Base-by-base conservation (phyloP, 2,797 vertebrate genomes). In the Gila robusta region DNA sequence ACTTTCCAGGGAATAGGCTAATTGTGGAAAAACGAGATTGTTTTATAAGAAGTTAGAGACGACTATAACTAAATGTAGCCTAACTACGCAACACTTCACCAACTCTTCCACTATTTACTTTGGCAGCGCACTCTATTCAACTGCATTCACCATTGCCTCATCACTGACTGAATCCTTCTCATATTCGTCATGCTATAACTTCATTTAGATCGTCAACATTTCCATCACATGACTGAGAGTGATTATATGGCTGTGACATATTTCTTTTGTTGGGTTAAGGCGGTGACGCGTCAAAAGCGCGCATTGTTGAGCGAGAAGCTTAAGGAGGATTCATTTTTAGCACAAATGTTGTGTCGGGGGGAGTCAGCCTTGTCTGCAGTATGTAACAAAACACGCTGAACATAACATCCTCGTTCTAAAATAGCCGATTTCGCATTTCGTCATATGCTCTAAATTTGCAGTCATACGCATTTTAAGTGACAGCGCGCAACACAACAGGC, bases 351-450 rank as follows among this genome's bases (percentile, higher is more conserved):
- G 91, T 93, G 91, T 90, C 84, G 90, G 86, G 44, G 47, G 77
- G 80, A 88, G 47, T 77, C 82, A 7, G 82, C 59, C 87, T 89
- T 73, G 79, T 86, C 87, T 82, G 87, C 71, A 66, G 87, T 79
- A 87, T 87, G 92, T 91, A 92, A 93, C 89, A 86, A 91, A 90
- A 89, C 79, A 85, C 87, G 54, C 76, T 73, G 56, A 12, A 66
- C 91, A 91, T 88, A 87, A 89, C 89, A 89, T 89, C 62, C 77
- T 79, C 16, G 73, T 84, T 90, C 84, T 82, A 87, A 92, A 92
- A 90, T 88, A 91, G 91, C 89, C 76, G 72, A 91, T 92, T 91
- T 88, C 83, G 82, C 89, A 91, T 93, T 92, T 93, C 91, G 87
- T 89, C 91, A 88, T 71, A 37, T 79, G 83, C 89, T 89, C 90